phyloP scores from a whole-genome alignment of 92 coral and sea anemone genomes.

The Epizoanthus stellaris region DNA sequence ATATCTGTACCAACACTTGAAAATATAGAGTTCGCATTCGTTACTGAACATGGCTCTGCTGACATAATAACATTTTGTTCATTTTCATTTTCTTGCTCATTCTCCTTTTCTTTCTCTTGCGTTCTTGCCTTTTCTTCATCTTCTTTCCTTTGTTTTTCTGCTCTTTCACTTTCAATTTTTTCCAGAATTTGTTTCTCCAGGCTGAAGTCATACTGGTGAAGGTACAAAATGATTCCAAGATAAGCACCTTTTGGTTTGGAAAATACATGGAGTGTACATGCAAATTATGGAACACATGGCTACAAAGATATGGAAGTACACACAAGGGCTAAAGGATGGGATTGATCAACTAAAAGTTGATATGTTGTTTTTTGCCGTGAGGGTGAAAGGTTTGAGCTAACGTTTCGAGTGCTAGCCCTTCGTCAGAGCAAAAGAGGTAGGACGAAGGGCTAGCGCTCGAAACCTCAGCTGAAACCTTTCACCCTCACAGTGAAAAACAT shows the following conservation, averaged over 20 bases:
- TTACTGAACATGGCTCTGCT: conserved; percentile 46
- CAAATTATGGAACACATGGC: too few species aligned
- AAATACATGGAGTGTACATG: too few species aligned
- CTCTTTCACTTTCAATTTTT: conserved; percentile 66
- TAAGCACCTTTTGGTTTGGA: too few species aligned
- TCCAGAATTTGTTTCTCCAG: conserved; percentile 79
- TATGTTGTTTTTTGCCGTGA: too few species aligned
- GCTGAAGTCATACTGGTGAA: conserved; percentile 85
- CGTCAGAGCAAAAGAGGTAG: too few species aligned
- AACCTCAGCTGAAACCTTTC: too few species aligned
- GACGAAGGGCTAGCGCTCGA: too few species aligned
- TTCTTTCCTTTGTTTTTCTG: conserved; percentile 52
- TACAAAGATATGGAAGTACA: neutral
- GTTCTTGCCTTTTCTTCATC: conserved; percentile 49
- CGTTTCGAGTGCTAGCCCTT: too few species aligned
- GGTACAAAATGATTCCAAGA: neutral
- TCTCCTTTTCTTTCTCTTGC: conserved; percentile 51
- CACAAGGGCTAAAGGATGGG: neutral
- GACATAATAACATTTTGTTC: conserved; percentile 13
- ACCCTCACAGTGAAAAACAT: too few species aligned
- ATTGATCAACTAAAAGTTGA: too few species aligned
- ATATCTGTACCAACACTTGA: conserved; percentile 90
- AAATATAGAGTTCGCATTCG: conserved; percentile 48
- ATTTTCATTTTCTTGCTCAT: conserved; percentile 40
- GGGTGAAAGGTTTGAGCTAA: too few species aligned